A percentile compares a stretch with the other conserved stretches of the same genome.
Evolutionary conservation across 2,797 vertebrate genomes (phyloP).

Genomic region (Natrix natrix): DNA sequence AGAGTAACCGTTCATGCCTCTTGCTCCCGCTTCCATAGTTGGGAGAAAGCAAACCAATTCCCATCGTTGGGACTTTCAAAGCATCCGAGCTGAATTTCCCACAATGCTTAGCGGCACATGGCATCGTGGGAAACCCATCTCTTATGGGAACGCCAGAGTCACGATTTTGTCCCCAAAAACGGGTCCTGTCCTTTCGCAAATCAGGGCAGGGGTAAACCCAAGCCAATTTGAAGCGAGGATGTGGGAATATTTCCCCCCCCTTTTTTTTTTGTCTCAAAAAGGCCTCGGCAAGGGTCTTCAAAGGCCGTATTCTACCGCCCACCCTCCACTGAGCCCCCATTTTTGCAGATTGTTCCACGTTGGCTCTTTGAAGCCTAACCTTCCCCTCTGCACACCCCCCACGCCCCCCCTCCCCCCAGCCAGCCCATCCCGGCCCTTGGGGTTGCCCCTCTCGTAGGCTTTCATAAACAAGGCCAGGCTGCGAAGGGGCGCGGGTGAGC

Average conservation of each 20-base stretch:
- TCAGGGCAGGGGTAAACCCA: background rate
- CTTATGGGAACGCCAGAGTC: background rate
- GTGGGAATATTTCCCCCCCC: background rate
- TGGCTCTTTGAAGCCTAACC: slow-evolving; percentile 15
- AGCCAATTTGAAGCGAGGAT: background rate
- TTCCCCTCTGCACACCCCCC: background rate
- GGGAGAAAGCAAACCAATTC: background rate
- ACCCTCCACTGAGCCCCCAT: background rate
- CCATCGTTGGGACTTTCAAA: background rate
- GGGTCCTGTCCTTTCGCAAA: background rate
- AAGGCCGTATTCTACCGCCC: background rate
- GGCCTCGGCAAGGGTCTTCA: background rate
- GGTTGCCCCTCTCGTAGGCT: slow-evolving; percentile 58
- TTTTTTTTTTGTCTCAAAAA: background rate
- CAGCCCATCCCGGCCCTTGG: slow-evolving; percentile 29
- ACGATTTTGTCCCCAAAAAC: background rate
- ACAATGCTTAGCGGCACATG: background rate
- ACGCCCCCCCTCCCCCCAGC: background rate
- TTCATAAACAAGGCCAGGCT: slow-evolving; percentile 69
- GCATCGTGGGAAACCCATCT: background rate
- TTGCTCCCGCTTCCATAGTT: background rate
- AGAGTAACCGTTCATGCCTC: background rate
- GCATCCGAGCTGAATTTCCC: background rate
- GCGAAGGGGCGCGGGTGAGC: background rate
- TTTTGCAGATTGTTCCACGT: slow-evolving; percentile 22